Base-by-base conservation (phyloP, 2,888 invertebrate genomes). In the Eudasyphora cyanicolor region DNA sequence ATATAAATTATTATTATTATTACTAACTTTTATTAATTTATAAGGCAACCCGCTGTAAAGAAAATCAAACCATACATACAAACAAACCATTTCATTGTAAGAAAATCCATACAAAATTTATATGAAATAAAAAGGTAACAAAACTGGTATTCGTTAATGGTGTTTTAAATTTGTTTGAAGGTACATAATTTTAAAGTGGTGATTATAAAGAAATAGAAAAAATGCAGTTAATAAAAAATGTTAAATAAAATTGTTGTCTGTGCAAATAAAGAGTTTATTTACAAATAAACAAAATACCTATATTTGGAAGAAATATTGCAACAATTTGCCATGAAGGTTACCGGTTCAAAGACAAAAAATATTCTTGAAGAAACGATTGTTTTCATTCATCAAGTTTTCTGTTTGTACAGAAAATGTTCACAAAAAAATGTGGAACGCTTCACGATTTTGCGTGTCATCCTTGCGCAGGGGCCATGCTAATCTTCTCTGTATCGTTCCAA, bases 401-500 rank as follows among this genome's bases (percentile, higher is more conserved):
- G 21, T 19, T 29, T 3, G 7, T 27, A 6, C n/a, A 38, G 3
- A 12, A 75, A 85, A 85, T 60, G 78, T 71, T n/a, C 3, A 51
- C 87, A 90, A 92, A 92, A 91, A 92, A 92, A 92, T 92, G 91
- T 91, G 91, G 91, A 92, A 96, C 96, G 96, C 96, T 96, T 96
- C 96, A 96, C 96, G 96, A 96, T 96, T 96, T 96, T 96, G 96
- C 96, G 96, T 96, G 96, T 96, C 96, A 96, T 96, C 96, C 96
- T 96, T 96, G 96, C 96, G 95, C 96, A 96, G 96, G 95, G 96
- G 96, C 96, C 95, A 96, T 96, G 96, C 96, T 96, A 96, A 96
- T 96, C 96, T 96, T 96, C 96, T 96, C 96, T 96, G 96, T 96
- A 96, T 96, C 96, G 96, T 96, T 96, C 96, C 96, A 96, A 96